phyloP scores from a whole-genome alignment of 1,140 invertebrate species.

The Drosophila ohnishii region DNA sequence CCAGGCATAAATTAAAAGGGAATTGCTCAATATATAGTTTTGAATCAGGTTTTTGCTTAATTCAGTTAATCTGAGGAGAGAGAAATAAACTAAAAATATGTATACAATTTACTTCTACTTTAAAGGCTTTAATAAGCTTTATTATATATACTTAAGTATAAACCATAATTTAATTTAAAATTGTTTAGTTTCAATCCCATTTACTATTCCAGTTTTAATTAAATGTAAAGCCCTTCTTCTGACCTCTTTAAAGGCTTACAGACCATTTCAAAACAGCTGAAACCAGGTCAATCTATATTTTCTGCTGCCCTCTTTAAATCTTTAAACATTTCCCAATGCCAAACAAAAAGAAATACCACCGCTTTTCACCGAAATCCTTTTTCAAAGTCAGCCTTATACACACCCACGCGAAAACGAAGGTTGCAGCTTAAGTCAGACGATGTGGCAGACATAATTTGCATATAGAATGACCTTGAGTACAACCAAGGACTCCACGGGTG shows the following conservation, averaged over 20 bases:
- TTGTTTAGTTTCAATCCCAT: background rate
- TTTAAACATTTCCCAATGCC: slow-evolving; percentile 18
- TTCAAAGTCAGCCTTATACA: slow-evolving; percentile 52
- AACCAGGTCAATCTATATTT: slow-evolving; percentile 22
- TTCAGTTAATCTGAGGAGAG: background rate
- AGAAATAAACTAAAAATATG: background rate
- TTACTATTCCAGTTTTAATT: background rate
- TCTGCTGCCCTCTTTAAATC: slow-evolving; percentile 14
- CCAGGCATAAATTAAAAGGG: slow-evolving; percentile 7
- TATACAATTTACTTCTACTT: no score
- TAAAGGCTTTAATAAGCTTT: background rate
- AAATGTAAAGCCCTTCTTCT: background rate
- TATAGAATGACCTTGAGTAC: slow-evolving; percentile 51
- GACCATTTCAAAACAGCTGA: background rate
- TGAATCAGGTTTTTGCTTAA: background rate
- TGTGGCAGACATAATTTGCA: slow-evolving; percentile 55
- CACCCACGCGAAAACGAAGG: slow-evolving; percentile 19
- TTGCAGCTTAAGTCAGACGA: slow-evolving; percentile 30
- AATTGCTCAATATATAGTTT: slow-evolving; percentile 14
- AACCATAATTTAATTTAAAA: background rate
- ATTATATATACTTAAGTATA: background rate
- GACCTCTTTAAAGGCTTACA: slow-evolving; percentile 24
- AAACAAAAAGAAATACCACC: slow-evolving; percentile 4
- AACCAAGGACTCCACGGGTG: slow-evolving; percentile 15
- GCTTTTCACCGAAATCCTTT: slow-evolving; percentile 46